phyloP scores from a whole-genome alignment of 2,113 vertebrate species.

The Vulpes vulpes region DNA sequence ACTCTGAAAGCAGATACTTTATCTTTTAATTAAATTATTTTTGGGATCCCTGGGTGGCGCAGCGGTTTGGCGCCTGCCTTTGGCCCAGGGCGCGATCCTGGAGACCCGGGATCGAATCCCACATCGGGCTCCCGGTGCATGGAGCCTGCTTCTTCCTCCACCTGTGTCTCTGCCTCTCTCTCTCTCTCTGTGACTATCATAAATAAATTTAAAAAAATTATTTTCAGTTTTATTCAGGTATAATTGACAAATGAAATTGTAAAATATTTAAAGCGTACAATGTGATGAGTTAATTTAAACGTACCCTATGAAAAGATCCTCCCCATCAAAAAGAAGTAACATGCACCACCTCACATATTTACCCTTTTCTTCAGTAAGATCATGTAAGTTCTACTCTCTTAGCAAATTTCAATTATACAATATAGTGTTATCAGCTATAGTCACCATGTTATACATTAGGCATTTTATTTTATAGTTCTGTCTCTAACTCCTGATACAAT shows the following conservation, averaged over 20 bases:
- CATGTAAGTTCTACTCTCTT: neutral
- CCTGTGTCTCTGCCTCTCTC: too few species aligned
- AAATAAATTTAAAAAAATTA: neutral
- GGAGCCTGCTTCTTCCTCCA: too few species aligned
- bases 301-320: neutral
- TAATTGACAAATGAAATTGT: neutral
- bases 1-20: neutral
- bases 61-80: too few species aligned
- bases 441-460: neutral
- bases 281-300: neutral
- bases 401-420: neutral
- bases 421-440: neutral
- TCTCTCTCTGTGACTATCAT: too few species aligned
- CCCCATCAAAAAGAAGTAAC: neutral
- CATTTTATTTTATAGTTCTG: constrained; percentile 27
- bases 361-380: neutral
- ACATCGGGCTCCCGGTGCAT: too few species aligned
- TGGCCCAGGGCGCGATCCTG: too few species aligned
- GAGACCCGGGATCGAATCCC: too few species aligned
- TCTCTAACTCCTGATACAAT: neutral
- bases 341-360: neutral
- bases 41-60: too few species aligned
- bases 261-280: neutral
- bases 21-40: neutral
- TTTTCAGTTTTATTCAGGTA: neutral